These are phyloP conservation scores for Microcebus murinus DNA, from an alignment of 2,113 vertebrate species.

Conservation along the genomic window DNA sequence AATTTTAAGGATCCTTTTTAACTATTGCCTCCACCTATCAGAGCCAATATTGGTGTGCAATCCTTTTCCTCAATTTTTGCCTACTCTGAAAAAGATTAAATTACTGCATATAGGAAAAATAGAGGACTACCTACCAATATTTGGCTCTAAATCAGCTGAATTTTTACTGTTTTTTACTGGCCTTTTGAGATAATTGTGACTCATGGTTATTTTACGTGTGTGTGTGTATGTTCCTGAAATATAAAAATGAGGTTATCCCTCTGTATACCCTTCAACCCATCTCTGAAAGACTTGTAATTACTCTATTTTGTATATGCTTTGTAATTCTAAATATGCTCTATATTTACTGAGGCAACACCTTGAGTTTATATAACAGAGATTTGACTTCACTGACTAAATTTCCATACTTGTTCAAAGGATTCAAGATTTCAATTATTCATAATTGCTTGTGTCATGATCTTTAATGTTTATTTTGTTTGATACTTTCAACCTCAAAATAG, in stretches of 20 bases:
- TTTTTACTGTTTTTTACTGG: not conserved
- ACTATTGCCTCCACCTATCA: not conserved
- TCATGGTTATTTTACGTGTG: not conserved
- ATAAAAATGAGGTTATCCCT: not conserved
- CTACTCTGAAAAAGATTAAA: not conserved
- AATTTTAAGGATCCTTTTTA: not conserved
- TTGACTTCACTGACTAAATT: not conserved
- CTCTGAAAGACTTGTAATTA: not conserved
- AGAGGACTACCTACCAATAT: not conserved
- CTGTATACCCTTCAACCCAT: not conserved
- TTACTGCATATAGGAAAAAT: not conserved
- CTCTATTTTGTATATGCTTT: not conserved
- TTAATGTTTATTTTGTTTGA: not conserved
- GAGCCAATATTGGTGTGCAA: not conserved
- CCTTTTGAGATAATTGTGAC: not conserved
- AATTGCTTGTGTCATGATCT: not conserved
- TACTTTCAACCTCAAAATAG: not conserved
- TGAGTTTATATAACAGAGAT: not conserved
- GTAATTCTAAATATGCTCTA: not conserved
- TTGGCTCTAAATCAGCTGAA: not conserved
- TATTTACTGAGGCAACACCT: not conserved
- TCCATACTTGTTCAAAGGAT: not conserved
- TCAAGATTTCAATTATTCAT: conserved; percentile 16
- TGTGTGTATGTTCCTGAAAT: not conserved
- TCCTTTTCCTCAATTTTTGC: conserved; percentile 25